Conservation (phyloP, 1,140 invertebrate species). For the Drosophila ficusphila region DNA sequence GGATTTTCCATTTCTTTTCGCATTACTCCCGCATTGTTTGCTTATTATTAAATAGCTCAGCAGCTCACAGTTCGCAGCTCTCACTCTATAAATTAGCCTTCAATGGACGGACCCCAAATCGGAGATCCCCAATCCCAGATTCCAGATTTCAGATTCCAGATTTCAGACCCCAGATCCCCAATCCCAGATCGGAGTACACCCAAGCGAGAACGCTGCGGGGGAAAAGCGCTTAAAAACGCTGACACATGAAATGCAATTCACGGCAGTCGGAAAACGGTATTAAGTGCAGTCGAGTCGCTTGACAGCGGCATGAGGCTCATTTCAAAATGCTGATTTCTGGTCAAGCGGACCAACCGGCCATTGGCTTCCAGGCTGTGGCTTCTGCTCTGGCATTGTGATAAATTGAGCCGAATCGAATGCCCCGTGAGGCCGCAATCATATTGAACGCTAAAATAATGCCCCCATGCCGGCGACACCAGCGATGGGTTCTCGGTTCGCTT, state of each 20-base stretch:
- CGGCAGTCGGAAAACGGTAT: slow-evolving; percentile 58
- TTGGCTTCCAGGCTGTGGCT: slow-evolving; percentile 3
- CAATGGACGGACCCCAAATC: slow-evolving; percentile 29
- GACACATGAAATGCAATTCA: slow-evolving; percentile 77
- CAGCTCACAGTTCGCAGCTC: background rate
- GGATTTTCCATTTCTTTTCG: slow-evolving; percentile 49
- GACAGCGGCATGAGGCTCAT: slow-evolving; percentile 57
- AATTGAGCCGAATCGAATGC: slow-evolving; percentile 62
- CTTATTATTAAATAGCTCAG: slow-evolving; percentile 50
- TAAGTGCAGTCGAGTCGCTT: slow-evolving; percentile 67
- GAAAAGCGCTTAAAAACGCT: slow-evolving; percentile 57
- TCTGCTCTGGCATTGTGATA: slow-evolving; percentile 63
- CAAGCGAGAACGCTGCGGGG: slow-evolving; percentile 19
- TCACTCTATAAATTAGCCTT: slow-evolving; percentile 40
- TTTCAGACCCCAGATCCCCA: too few species aligned
- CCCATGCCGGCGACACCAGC: slow-evolving; percentile 34
- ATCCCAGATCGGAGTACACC: background rate
- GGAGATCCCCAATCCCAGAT: slow-evolving; percentile 15
- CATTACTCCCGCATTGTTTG: slow-evolving; percentile 51
- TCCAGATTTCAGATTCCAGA: too few species aligned
- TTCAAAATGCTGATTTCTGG: slow-evolving; percentile 36
- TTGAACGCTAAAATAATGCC: slow-evolving; percentile 79
- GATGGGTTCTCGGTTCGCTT: slow-evolving; percentile 1
- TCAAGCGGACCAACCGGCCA: slow-evolving; percentile 23
- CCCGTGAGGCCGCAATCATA: slow-evolving; percentile 74